Evolutionary conservation across 2,888 invertebrate genomes (phyloP), one percentile per base, ranked within the genome.

Genomic region (Proisotoma minuta): DNA sequence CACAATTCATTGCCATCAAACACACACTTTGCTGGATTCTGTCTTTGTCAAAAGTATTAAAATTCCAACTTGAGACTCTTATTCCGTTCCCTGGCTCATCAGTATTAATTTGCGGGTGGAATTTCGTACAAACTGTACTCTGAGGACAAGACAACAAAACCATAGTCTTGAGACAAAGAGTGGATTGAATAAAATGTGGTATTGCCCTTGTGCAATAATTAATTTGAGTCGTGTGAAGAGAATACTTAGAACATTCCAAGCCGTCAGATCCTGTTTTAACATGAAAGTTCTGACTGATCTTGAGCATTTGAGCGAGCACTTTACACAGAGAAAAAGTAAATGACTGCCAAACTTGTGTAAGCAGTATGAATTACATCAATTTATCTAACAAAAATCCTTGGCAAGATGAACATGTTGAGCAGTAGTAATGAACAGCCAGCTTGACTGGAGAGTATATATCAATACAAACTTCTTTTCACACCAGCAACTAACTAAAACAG

Each of bases 351-450:
- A 54, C 22, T 39, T 54, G 39, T 54, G 34, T 54, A 54, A 54
- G 53, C 28, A 54, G 53, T 54, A 54, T 54, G 53, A 54, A 54
- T 54, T 54, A 54, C 53, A 54, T 54, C 53, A 34, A 54, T 54
- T 54, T 54, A 54, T 54, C 53, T 54, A 54, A 54, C 34, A 29
- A 54, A 54, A 54, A 39, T 39, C 53, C 39, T 34, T 39, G 53
- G 53, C 53, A 54, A 54, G 53, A 34, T 54, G 29, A 52, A 52
- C 23, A 43, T 43, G 15, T 43, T 43, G 43, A 43, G 43, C 43
- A 18, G 43, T n/a, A n/a, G n/a, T 43, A 43, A 43, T 43, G 43
- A 43, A 43, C 43, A 43, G 43, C 20, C 43, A 43, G 20, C 43
- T 43, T 43, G 18, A 43, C 18, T 43, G 18, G 43, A 43, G n/a